phyloP scores from a whole-genome alignment of 2,113 vertebrate species.

The Mionectes macconnelli region DNA sequence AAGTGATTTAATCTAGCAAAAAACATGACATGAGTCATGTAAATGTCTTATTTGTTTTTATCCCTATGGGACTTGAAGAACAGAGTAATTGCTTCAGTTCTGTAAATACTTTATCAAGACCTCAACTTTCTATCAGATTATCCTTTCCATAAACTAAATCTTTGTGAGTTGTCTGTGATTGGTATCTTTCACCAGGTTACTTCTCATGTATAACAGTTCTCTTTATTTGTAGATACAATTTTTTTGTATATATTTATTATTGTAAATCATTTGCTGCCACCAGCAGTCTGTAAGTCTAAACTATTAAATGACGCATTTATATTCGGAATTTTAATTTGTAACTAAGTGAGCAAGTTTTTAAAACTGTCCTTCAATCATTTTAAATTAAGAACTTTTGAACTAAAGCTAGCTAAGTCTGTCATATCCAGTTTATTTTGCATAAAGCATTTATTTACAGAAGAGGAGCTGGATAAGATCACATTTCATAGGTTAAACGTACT shows the following conservation, averaged over 20 bases:
- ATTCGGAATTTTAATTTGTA: slow-evolving; percentile 85
- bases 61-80: slow-evolving; percentile 91
- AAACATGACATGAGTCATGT: slow-evolving; percentile 84
- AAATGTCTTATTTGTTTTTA: slow-evolving; percentile 80
- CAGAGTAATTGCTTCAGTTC: slow-evolving; percentile 76
- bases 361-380: slow-evolving; percentile 75
- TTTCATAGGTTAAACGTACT: slow-evolving; percentile 63
- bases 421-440: slow-evolving; percentile 77
- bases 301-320: slow-evolving; percentile 89
- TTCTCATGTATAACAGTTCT: slow-evolving; percentile 79
- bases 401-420: slow-evolving; percentile 71
- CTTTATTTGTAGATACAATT: slow-evolving; percentile 82
- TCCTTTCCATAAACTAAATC: slow-evolving; percentile 81
- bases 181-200: slow-evolving; percentile 83
- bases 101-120: slow-evolving; percentile 80
- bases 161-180: slow-evolving; percentile 90
- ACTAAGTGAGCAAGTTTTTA: slow-evolving; percentile 79
- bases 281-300: slow-evolving; percentile 90
- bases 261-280: slow-evolving; percentile 90
- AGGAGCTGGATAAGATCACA: slow-evolving; percentile 67
- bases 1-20: slow-evolving; percentile 86
- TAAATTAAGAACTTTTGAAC: slow-evolving; percentile 81
- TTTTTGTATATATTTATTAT: slow-evolving; percentile 84
- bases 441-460: slow-evolving; percentile 70
- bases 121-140: slow-evolving; percentile 79